Conservation (phyloP, 2,888 invertebrate species). For the Pseudococcus viburni region DNA sequence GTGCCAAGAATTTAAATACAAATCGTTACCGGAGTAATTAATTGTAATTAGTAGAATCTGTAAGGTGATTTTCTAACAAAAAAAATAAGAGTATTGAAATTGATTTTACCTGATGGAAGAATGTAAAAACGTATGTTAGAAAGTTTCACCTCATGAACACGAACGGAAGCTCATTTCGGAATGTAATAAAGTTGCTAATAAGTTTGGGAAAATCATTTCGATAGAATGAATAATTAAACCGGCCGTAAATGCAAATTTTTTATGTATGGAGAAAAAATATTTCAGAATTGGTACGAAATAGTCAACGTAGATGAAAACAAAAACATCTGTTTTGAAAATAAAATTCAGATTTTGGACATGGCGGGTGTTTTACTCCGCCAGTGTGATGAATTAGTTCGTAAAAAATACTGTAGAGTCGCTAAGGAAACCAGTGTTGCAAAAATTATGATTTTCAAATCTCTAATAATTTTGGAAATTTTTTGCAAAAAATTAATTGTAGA, state of each 20-base stretch:
- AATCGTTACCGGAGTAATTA: neutral
- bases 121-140: conserved; percentile 1
- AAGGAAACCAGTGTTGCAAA: no score
- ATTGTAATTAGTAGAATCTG: neutral
- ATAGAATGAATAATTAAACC: neutral
- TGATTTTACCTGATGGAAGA: conserved; percentile 17
- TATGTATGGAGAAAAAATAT: neutral
- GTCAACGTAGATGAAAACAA: conserved; percentile 29
- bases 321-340: conserved; percentile 23
- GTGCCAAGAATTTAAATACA: neutral
- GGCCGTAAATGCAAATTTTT: conserved; percentile 1
- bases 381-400: neutral
- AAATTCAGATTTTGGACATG: neutral
- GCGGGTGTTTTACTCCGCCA: neutral
- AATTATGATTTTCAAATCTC: no score
- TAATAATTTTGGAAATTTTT: no score
- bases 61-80: neutral
- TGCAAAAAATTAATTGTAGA: no score
- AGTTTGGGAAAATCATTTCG: neutral
- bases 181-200: neutral
- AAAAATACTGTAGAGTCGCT: neutral
- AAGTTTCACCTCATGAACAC: neutral
- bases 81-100: neutral
- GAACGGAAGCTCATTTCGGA: neutral
- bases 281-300: neutral